Conservation (phyloP, 2,113 vertebrate genomes). For the Laticauda laticaudata region DNA sequence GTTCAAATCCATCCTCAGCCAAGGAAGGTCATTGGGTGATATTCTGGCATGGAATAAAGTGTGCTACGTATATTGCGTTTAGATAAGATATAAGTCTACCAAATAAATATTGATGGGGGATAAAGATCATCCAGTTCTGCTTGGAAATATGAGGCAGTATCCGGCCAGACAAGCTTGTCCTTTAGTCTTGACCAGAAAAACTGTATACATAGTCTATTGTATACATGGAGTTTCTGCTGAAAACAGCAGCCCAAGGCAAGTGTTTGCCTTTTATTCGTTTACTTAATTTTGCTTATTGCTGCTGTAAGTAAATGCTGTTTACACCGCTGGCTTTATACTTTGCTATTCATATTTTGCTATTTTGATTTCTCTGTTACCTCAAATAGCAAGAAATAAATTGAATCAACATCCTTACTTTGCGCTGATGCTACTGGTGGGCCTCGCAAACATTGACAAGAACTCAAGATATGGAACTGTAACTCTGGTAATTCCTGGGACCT, state of each 20-base stretch:
- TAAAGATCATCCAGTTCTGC: neutral
- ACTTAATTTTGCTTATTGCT: neutral
- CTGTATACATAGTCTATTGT: too few species aligned
- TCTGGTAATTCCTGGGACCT: slow-evolving; percentile 45
- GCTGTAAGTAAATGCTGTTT: neutral
- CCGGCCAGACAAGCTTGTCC: neutral
- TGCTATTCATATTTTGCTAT: neutral
- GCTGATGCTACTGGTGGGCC: neutral
- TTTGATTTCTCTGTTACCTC: neutral
- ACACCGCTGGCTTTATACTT: neutral
- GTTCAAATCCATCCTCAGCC: neutral
- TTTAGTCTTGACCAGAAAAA: neutral
- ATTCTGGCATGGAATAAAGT: neutral
- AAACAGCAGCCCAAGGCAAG: neutral
- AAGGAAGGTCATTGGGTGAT: neutral
- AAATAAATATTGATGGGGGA: neutral
- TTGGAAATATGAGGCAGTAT: too few species aligned
- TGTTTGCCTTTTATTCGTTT: too few species aligned
- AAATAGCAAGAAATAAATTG: slow-evolving; percentile 9
- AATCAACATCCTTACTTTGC: slow-evolving; percentile 26
- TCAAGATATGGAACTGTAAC: slow-evolving; percentile 18
- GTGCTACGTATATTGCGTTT: neutral
- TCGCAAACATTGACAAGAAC: slow-evolving; percentile 50
- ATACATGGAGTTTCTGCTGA: neutral
- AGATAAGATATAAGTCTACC: neutral